A percentile compares a stretch with the other conserved stretches of the same genome.
phyloP scores from a whole-genome alignment of 1,140 invertebrate genomes.

The Drosophila triauraria region DNA sequence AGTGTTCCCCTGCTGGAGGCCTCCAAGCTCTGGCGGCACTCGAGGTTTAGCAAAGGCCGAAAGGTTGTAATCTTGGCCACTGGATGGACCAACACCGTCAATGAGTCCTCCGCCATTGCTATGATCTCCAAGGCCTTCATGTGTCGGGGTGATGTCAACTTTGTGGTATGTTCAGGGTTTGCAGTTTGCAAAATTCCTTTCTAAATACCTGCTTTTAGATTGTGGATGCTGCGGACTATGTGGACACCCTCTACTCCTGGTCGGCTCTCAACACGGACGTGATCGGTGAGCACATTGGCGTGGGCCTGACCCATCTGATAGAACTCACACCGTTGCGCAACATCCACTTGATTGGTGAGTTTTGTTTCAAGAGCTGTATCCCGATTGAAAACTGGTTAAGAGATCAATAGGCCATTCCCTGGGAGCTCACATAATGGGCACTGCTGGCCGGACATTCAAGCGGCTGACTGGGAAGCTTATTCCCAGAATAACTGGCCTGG shows the following conservation, averaged over 20 bases:
- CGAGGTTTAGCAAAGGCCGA: conserved; percentile 50
- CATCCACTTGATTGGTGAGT: conserved; percentile 76
- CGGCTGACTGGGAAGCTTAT: conserved; percentile 74
- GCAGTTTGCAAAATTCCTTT: neutral
- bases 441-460: conserved; percentile 85
- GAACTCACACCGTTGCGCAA: conserved; percentile 66
- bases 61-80: conserved; percentile 75
- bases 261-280: conserved; percentile 78
- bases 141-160: conserved; percentile 72
- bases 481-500: conserved; percentile 88
- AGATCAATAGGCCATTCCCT: conserved; percentile 76
- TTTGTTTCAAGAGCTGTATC: neutral
- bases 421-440: conserved; percentile 86
- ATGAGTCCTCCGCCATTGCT: conserved; percentile 61
- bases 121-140: conserved; percentile 72
- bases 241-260: conserved; percentile 83
- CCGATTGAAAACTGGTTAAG: neutral
- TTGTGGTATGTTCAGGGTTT: conserved; percentile 58
- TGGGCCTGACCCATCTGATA: conserved; percentile 61
- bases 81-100: conserved; percentile 74
- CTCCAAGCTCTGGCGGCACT: conserved; percentile 58
- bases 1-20: conserved; percentile 68
- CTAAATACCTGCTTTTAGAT: conserved; percentile 30
- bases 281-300: conserved; percentile 70
- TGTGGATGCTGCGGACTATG: conserved; percentile 73